Evolutionary conservation across 2,113 vertebrate species (phyloP), one percentile per base, ranked within the genome.

Genomic region (Calcarius ornatus): DNA sequence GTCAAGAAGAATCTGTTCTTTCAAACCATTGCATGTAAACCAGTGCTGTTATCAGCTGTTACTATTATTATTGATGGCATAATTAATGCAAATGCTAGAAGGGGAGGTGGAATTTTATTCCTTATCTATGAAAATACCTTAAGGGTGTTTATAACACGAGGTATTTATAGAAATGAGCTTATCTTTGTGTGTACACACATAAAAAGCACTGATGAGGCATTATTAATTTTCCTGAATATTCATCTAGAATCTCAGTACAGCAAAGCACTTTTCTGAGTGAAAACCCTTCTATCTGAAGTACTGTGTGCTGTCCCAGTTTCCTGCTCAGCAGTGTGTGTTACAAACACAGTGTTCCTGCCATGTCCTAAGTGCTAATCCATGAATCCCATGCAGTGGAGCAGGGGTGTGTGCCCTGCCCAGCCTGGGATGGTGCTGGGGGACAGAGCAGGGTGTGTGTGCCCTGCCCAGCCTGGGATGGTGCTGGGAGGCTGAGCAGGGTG

Each of bases 291-390:
- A 33, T 10, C 22, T 73, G 51, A 75, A 14, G 43, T 45, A 15
- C 51, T 53, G 15, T 12, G 17, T 66, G 35, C 12, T 61, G 9
- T 51, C 25, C 20, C 15, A 20, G 0, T 42, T 56, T 59, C 40
- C 60, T 37, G 15, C 10, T 9, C 1, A 40, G 17, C 21, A 50
- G 28, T 15, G 10, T 2, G 0, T 33, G 22, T 10, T 54, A 25
- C 59, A 64, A 16, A 13, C 25, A 13, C 37, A 9, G 8, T 1
- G 0, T 35, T 25, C 11, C 54, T 59, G 59, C 43, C 30, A 4
- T n/a, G 21, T 82, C n/a, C 31, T 16, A 30, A 30, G 15, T 6
- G 13, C 37, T 4, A 6, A 21, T 23, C 27, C 24, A 2, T 11
- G 11, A 31, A 11, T 68, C 22, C 28, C 0, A 0, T 66, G 43